These are phyloP conservation scores for Fregata magnificens DNA, from an alignment of 2,113 vertebrate species.

Conservation along the genomic window DNA sequence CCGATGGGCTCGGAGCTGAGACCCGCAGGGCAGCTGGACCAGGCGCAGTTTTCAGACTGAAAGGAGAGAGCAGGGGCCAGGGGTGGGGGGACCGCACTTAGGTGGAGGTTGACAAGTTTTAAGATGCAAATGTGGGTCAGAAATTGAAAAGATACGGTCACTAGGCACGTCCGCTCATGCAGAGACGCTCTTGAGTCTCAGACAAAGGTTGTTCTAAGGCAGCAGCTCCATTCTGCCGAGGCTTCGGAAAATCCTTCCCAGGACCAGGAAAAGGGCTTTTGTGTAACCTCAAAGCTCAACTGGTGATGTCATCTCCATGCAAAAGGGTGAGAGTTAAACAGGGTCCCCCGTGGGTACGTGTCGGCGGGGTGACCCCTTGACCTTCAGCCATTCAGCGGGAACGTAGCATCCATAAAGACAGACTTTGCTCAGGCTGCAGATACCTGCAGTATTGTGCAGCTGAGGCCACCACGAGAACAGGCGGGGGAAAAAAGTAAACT, in stretches of 20 bases:
- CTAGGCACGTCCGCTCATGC: not conserved
- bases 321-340: conserved; percentile 1
- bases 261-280: conserved; percentile 52
- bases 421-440: not conserved
- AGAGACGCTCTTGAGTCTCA: not conserved
- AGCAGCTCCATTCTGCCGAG: not conserved
- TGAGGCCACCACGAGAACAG: not conserved
- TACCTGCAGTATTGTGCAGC: not conserved
- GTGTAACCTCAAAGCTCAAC: conserved; percentile 18
- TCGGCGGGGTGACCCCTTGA: not conserved
- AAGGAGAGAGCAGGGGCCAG: not conserved
- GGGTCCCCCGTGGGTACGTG: not conserved
- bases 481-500: not conserved
- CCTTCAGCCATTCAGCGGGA: not conserved
- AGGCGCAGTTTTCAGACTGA: not conserved
- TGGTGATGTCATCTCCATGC: conserved; percentile 43
- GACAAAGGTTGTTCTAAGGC: conserved; percentile 44
- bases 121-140: conserved; percentile 64
- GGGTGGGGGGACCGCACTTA: not conserved
- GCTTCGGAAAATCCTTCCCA: conserved; percentile 22
- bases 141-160: conserved; percentile 36
- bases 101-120: conserved; percentile 30
- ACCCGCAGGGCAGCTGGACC: not conserved
- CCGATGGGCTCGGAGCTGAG: not conserved
- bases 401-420: not conserved